These are phyloP conservation scores for Rotaria magnacalcarata DNA, from an alignment of 2,888 invertebrate genomes.

Conservation along the genomic window DNA sequence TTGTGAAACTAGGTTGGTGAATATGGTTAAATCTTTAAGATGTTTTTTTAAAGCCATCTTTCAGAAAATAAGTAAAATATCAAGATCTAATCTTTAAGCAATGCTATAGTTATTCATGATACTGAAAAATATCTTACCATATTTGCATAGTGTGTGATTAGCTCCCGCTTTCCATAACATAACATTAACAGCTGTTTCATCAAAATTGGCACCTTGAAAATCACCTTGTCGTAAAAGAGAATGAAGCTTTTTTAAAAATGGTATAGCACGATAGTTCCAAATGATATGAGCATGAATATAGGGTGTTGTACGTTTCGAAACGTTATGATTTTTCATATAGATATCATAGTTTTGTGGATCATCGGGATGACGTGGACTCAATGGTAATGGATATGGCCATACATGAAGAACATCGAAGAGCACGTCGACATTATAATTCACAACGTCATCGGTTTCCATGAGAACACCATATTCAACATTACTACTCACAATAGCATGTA, in stretches of 20 bases:
- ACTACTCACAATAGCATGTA: conserved; percentile 1
- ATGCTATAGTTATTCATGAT: too few species aligned
- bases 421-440: conserved; percentile 29
- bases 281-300: conserved; percentile 14
- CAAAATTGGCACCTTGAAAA: neutral
- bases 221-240: neutral
- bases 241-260: neutral
- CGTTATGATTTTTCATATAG: neutral
- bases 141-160: conserved; percentile 12
- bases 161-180: neutral
- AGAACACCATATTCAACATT: conserved; percentile 32
- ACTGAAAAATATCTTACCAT: neutral
- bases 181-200: conserved; percentile 23
- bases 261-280: neutral
- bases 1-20: too few species aligned
- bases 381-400: neutral
- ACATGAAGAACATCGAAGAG: conserved; percentile 6
- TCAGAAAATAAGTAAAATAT: too few species aligned
- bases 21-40: too few species aligned
- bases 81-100: too few species aligned
- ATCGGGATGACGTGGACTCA: neutral
- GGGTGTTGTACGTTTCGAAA: neutral
- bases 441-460: conserved; percentile 6
- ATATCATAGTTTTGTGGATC: neutral
- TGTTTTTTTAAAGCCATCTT: too few species aligned